A percentile compares a stretch with the other conserved stretches of the same genome.
phyloP scores from a whole-genome alignment of 2,888 invertebrate species.

The Micoletzkya japonica region DNA sequence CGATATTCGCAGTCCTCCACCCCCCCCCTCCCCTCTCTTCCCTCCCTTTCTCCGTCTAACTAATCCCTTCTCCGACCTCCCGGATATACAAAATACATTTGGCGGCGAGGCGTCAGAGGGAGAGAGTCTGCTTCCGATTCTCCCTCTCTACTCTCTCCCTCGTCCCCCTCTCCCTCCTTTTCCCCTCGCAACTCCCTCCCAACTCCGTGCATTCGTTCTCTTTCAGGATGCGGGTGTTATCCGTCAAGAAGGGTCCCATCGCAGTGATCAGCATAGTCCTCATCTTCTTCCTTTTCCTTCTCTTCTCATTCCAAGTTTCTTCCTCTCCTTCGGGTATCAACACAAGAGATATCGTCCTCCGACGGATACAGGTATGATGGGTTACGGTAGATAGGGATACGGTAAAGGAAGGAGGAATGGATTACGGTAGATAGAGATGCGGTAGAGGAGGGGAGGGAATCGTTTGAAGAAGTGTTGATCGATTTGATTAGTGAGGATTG shows the following conservation, averaged over 20 bases:
- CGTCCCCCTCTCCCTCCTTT: neutral
- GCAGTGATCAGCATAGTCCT: neutral
- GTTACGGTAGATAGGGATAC: too few species aligned
- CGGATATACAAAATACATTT: too few species aligned
- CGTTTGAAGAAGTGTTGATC: neutral
- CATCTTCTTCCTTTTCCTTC: constrained; percentile 19
- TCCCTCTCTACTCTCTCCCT: neutral
- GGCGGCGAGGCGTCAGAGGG: too few species aligned
- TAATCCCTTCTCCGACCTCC: constrained; percentile 27
- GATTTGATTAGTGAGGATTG: neutral
- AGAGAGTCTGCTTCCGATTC: neutral
- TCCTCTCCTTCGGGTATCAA: neutral
- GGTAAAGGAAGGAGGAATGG: too few species aligned
- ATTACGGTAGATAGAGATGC: too few species aligned
- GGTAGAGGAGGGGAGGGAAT: too few species aligned
- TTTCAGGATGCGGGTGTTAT: constrained; percentile 10
- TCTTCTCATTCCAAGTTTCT: neutral
- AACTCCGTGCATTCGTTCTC: neutral
- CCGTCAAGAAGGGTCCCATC: constrained; percentile 6
- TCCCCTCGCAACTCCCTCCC: constrained; percentile 12
- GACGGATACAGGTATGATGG: constrained; percentile 20
- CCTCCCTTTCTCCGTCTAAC: neutral
- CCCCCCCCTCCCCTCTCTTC: constrained; percentile 26
- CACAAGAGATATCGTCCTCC: constrained; percentile 6
- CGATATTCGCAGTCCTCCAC: neutral